Base-by-base conservation (phyloP, 1,140 invertebrate genomes). In the Lordiphosa mommai region DNA sequence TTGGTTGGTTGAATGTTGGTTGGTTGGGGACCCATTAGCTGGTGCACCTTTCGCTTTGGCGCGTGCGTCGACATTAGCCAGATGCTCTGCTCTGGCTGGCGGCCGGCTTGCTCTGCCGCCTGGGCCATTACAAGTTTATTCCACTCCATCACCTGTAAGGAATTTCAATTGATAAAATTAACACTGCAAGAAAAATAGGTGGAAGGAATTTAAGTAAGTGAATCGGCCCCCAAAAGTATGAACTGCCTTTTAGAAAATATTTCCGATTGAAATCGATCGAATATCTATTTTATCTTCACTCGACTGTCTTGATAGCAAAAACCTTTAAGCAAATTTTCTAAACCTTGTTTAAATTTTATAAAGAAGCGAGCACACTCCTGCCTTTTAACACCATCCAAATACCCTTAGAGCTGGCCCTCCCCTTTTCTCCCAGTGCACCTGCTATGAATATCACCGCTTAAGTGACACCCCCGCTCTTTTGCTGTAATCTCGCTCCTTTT, bases 91-190 rank as follows among this genome's bases (percentile, higher is more conserved):
- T n/a, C n/a, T n/a, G n/a, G n/a, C n/a, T n/a, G n/a, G 16, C 44
- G 34, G 23, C 34, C 23, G 23, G 29, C 29, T 20, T 10, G 9
- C 41, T 23, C 46, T 27, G 49, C 44, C 46, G 20, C 34, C 53
- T 16, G 58, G 63, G 29, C 55, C 56, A 60, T 51, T 71, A 34
- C 57, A 51, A 76, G 72, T 76, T 76, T 77, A 76, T 77, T 77
- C 57, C 72, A 67, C 72, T 76, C 67, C 48, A 66, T 58, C 47
- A 48, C 38, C 20, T 46, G 65, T 37, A 3, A 69, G 67, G 72
- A 77, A 72, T 71, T 61, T 77, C 74, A 58, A 76, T 77, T 65
- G 72, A 76, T 74, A 58, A 57, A 63, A 56, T 67, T 5, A 27
- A 67, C 61, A 67, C 61, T 56, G 61, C 6, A 8, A 48, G 30